Percentiles rank a stretch among this genome's conserved stretches.
Conservation (phyloP, 2,888 invertebrate species). For the Troides aeacus region DNA sequence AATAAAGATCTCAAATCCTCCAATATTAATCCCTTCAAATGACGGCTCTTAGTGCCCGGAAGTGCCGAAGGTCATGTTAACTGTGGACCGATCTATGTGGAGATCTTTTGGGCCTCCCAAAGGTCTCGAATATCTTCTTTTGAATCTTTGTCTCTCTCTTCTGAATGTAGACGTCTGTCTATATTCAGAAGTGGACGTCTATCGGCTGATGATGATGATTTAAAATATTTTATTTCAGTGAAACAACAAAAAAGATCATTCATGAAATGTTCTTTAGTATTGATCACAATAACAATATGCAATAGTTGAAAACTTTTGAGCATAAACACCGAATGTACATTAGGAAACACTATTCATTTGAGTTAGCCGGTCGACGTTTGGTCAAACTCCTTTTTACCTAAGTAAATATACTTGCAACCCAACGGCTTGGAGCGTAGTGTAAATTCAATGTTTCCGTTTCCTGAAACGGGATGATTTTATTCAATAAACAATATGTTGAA, state of each 20-base stretch:
- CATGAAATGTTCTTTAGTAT: neutral
- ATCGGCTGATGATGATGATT: neutral
- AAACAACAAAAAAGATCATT: neutral
- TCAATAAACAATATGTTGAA: neutral
- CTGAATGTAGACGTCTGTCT: no score
- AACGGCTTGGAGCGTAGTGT: constrained; percentile 1
- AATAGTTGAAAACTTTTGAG: neutral
- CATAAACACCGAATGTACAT: neutral
- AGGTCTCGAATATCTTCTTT: no score
- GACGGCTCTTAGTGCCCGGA: no score
- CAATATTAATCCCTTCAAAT: no score
- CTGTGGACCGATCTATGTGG: no score
- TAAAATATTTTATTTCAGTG: neutral
- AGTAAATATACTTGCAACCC: neutral
- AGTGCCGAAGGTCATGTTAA: no score
- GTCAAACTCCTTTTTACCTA: neutral
- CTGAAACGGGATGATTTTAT: neutral
- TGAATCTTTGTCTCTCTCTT: no score
- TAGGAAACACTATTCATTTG: neutral
- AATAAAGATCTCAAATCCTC: no score
- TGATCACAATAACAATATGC: neutral
- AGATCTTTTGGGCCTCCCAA: no score
- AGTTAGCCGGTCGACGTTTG: neutral
- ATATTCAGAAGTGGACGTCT: no score
- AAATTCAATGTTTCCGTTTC: neutral